Evolutionary conservation across 1,140 invertebrate species (phyloP).

Genomic region (Phymastichus coffea): DNA sequence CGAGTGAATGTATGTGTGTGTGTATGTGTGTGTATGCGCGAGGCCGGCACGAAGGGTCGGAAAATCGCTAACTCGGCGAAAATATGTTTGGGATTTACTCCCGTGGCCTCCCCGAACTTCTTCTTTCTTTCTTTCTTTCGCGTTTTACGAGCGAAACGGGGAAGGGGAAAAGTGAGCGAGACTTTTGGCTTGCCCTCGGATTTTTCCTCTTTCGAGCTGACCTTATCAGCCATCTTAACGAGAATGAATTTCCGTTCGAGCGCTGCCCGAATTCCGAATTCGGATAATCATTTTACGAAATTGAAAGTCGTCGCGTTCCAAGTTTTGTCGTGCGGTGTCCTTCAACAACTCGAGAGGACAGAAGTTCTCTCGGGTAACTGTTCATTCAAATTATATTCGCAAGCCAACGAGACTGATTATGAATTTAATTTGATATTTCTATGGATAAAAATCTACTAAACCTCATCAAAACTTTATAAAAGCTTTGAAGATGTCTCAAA

Average conservation of each 20-base stretch:
- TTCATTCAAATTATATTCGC: no score
- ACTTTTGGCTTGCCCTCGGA: conserved; percentile 39
- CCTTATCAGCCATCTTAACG: conserved; percentile 22
- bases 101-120: conserved; percentile 34
- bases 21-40: conserved; percentile 36
- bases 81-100: conserved; percentile 53
- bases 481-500: no score
- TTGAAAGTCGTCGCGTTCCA: conserved; percentile 13
- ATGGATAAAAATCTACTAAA: no score
- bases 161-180: conserved; percentile 38
- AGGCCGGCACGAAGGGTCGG: conserved; percentile 20
- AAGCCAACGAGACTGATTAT: no score
- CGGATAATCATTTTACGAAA: conserved; percentile 24
- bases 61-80: conserved; percentile 53
- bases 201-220: not conserved
- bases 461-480: no score
- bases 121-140: no score
- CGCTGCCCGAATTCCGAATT: conserved; percentile 10
- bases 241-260: conserved; percentile 20
- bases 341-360: no score
- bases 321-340: not conserved
- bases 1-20: no score
- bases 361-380: no score
- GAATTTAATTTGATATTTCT: no score
- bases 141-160: conserved; percentile 30